Evolutionary conservation across 2,797 vertebrate genomes (phyloP).

Genomic region (Pseudochaenichthys georgianus): DNA sequence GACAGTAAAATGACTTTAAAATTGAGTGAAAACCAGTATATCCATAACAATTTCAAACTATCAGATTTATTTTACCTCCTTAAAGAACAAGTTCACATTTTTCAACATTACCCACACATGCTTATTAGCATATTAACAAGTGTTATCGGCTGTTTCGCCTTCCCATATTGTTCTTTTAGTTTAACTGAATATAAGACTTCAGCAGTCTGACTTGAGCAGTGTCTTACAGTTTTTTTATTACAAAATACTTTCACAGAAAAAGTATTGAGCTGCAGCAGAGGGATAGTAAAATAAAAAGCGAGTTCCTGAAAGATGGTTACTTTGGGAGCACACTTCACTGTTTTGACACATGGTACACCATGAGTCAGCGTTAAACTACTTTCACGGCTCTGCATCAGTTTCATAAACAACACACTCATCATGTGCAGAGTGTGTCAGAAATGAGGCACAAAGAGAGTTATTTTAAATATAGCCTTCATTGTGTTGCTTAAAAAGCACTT

Average conservation of each 20-base stretch:
- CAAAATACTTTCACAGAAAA: background rate
- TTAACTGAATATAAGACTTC: background rate
- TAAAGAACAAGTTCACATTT: background rate
- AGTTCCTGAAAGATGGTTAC: background rate
- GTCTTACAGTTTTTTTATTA: background rate
- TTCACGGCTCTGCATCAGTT: background rate
- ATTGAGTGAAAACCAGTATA: background rate
- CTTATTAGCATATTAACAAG: background rate
- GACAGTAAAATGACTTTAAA: background rate
- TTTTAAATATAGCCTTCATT: background rate
- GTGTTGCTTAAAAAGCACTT: conserved; percentile 8
- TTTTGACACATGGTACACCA: background rate
- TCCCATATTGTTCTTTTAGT: background rate
- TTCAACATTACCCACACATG: background rate
- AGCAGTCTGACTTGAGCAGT: background rate
- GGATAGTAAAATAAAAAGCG: background rate
- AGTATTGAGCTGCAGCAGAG: background rate
- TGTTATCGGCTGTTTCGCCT: background rate
- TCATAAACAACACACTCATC: conserved; percentile 1
- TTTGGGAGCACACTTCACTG: background rate
- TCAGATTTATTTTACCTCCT: background rate
- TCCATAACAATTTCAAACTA: background rate
- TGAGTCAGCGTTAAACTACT: background rate
- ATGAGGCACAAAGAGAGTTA: background rate
- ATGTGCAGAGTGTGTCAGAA: background rate